These are phyloP conservation scores for Lordiphosa clarofinis DNA, from an alignment of 1,140 invertebrate species.

Conservation along the genomic window DNA sequence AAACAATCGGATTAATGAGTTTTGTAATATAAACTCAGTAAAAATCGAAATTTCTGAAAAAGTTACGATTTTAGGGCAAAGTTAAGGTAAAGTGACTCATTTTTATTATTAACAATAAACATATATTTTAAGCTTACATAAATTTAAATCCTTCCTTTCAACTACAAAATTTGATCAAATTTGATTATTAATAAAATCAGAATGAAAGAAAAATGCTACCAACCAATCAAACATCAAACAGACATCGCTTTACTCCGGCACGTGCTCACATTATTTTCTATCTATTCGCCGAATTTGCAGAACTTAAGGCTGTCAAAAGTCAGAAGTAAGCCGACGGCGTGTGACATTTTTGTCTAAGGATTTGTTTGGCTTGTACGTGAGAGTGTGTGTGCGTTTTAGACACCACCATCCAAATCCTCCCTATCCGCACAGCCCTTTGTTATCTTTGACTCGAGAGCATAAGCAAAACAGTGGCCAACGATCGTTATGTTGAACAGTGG, in stretches of 20 bases:
- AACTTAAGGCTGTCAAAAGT: slow-evolving; percentile 68
- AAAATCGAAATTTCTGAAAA: too few species aligned
- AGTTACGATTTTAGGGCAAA: too few species aligned
- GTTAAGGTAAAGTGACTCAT: too few species aligned
- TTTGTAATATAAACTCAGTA: too few species aligned
- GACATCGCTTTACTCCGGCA: slow-evolving; percentile 22
- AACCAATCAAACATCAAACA: slow-evolving; percentile 38
- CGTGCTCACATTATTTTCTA: slow-evolving; percentile 32
- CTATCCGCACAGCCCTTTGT: slow-evolving; percentile 45
- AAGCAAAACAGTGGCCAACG: slow-evolving; percentile 51
- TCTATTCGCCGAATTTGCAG: slow-evolving; percentile 45
- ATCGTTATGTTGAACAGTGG: slow-evolving; percentile 32
- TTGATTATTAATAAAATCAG: slow-evolving; percentile 3
- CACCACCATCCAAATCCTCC: slow-evolving; percentile 1
- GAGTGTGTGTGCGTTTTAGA: slow-evolving; percentile 21
- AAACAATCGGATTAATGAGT: too few species aligned
- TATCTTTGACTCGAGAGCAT: slow-evolving; percentile 57
- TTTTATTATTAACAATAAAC: too few species aligned
- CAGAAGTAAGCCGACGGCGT: slow-evolving; percentile 62
- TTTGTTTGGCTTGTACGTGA: slow-evolving; percentile 40
- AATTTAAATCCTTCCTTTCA: too few species aligned
- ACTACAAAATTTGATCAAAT: slow-evolving; percentile 12
- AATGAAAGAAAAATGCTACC: slow-evolving; percentile 1
- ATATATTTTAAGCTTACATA: too few species aligned
- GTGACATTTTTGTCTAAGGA: slow-evolving; percentile 37